These are phyloP conservation scores for Eulimnadia texana DNA, from an alignment of 1,140 invertebrate species.

Conservation along the genomic window DNA sequence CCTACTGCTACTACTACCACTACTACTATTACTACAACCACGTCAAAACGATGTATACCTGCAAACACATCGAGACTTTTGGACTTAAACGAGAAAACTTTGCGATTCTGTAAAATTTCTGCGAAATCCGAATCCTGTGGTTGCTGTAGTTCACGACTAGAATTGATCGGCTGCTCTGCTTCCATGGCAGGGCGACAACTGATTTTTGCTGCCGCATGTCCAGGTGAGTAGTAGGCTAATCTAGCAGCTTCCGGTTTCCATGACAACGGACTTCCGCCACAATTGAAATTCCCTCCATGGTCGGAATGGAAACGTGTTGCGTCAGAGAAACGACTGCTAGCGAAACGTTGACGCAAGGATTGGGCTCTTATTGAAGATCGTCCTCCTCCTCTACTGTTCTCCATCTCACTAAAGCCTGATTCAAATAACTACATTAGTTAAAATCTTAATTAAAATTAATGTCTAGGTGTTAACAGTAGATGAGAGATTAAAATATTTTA, in stretches of 20 bases:
- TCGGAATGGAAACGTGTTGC: neutral
- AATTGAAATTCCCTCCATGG: neutral
- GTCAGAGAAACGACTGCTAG: neutral
- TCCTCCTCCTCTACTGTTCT: neutral
- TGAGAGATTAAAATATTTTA: too few species aligned
- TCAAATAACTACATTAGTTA: too few species aligned
- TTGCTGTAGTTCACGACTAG: too few species aligned
- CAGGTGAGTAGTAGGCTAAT: neutral
- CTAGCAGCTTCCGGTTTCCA: neutral
- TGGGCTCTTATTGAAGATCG: neutral
- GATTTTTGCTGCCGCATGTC: neutral
- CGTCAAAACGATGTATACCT: too few species aligned
- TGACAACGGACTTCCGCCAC: neutral
- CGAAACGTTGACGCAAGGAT: neutral
- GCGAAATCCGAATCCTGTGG: neutral
- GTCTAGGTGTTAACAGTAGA: too few species aligned
- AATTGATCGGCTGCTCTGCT: neutral
- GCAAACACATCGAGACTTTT: neutral
- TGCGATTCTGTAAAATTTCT: neutral
- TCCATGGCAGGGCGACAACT: neutral
- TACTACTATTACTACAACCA: too few species aligned
- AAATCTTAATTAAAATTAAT: too few species aligned
- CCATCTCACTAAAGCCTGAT: neutral
- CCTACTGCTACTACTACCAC: too few species aligned
- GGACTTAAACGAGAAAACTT: neutral